Evolutionary conservation across 1,140 invertebrate genomes (phyloP).

Genomic region (Kradibia gibbosae): DNA sequence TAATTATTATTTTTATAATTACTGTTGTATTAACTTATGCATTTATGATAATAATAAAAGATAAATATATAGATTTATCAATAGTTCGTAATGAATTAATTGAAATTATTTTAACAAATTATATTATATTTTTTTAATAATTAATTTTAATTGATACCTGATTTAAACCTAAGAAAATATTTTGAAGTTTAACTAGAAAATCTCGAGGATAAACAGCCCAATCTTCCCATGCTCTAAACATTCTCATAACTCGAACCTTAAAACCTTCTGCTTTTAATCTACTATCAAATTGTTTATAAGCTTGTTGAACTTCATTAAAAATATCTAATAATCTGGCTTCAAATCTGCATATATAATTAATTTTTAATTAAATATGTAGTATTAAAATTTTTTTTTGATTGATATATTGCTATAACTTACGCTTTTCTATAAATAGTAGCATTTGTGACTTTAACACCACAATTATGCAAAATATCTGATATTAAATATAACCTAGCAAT

Average conservation of each 20-base stretch:
- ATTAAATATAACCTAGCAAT: conserved; percentile 95
- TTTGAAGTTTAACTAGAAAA: conserved; percentile 91
- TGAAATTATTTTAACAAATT: no score
- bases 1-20: neutral
- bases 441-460: conserved; percentile 95
- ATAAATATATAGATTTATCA: no score
- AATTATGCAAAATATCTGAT: conserved; percentile 98
- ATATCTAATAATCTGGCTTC: conserved; percentile 89
- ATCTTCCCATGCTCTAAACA: conserved; percentile 98
- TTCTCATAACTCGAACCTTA: conserved; percentile 93
- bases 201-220: conserved; percentile 97
- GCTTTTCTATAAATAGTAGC: conserved; percentile 96
- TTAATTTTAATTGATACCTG: conserved; percentile 55
- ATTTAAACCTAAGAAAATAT: conserved; percentile 87
- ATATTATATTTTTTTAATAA: no score
- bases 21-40: no score
- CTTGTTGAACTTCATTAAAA: conserved; percentile 86
- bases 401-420: no score
- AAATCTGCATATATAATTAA: conserved; percentile 76
- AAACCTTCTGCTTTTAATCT: conserved; percentile 96
- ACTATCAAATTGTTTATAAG: conserved; percentile 87
- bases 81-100: no score
- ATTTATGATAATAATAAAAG: neutral
- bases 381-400: neutral
- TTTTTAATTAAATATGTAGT: conserved; percentile 7